A percentile compares a stretch with the other conserved stretches of the same genome.
phyloP scores from a whole-genome alignment of 2,113 vertebrate genomes.

The Amazona vittata region DNA sequence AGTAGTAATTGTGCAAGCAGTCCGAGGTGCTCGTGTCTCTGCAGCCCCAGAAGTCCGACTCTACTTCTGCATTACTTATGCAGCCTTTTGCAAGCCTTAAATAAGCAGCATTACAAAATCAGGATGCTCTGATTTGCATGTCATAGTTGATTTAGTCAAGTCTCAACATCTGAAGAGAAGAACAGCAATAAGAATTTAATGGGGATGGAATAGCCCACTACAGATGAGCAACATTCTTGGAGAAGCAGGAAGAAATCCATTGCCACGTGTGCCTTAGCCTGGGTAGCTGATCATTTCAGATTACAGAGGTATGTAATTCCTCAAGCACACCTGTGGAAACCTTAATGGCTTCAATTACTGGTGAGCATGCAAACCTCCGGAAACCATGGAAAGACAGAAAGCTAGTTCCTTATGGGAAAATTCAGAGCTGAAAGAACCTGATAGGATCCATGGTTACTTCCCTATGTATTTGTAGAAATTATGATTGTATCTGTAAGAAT shows the following conservation, averaged over 20 bases:
- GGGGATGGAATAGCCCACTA: neutral
- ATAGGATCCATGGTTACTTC: fast-evolving
- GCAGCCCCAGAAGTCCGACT: neutral
- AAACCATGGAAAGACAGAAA: neutral
- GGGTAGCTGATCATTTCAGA: neutral
- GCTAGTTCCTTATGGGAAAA: neutral
- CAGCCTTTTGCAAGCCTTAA: neutral
- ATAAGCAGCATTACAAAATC: neutral
- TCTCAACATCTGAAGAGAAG: neutral
- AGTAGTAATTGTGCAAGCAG: neutral
- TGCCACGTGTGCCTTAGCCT: neutral
- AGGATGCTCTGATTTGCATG: neutral
- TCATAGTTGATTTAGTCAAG: neutral
- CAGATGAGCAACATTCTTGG: neutral
- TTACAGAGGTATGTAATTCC: neutral
- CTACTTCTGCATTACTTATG: neutral
- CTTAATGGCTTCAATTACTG: neutral
- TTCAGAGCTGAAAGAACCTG: neutral
- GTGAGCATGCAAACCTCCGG: neutral
- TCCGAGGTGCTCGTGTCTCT: neutral
- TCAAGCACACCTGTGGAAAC: conserved; percentile 7
- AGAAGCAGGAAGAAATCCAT: neutral
- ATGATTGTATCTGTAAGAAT: neutral
- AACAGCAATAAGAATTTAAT: neutral
- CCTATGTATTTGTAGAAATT: neutral